Evolutionary conservation across 2,888 invertebrate species (phyloP), one percentile per base, ranked within the genome.

Genomic region (Pandemis corylana): DNA sequence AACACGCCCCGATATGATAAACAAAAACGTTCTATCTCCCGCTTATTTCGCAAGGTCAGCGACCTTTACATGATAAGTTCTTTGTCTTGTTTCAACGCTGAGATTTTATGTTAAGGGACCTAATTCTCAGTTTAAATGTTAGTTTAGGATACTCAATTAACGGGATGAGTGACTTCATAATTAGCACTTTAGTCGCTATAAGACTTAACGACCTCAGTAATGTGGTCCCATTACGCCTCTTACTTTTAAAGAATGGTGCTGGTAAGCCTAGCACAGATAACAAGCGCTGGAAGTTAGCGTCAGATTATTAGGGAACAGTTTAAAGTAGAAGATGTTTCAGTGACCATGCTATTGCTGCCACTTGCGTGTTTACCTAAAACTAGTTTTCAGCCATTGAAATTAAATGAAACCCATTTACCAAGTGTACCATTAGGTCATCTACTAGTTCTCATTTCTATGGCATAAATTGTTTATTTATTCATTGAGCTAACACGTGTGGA

Each of bases 321-420:
- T 53, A n/a, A n/a, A 5, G 12, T 53, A 7, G 7, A 7, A 20
- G 53, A 20, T 56, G 53, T 7, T 56, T 56, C 15, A 20, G 9
- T 15, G 15, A 56, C 2, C 15, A 15, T 56, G 53, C 15, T 53
- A 6, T n/a, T 10, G 13, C 28, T 65, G 7, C n/a, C 28, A 65
- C 36, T 13, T 49, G 49, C 36, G 46, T 20, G 63, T 56, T 56
- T 56, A 7, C 2, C 7, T 0, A 9, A 56, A 65, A 20, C 49
- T 53, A 68, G 46, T 68, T 41, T 56, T 56, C 59, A 69, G 49
- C 28, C n/a, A 59, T 69, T 73, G 73, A 73, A 73, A 69, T 13
- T 73, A 68, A 73, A 73, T 73, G 68, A 65, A 46, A 9, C 28
- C 68, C 64, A 64, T 69, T 68, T 36, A 46, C 42, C 51, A 56